These are phyloP conservation scores for Tamandua tetradactyla DNA, from an alignment of 2,797 vertebrate genomes.

Conservation along the genomic window DNA sequence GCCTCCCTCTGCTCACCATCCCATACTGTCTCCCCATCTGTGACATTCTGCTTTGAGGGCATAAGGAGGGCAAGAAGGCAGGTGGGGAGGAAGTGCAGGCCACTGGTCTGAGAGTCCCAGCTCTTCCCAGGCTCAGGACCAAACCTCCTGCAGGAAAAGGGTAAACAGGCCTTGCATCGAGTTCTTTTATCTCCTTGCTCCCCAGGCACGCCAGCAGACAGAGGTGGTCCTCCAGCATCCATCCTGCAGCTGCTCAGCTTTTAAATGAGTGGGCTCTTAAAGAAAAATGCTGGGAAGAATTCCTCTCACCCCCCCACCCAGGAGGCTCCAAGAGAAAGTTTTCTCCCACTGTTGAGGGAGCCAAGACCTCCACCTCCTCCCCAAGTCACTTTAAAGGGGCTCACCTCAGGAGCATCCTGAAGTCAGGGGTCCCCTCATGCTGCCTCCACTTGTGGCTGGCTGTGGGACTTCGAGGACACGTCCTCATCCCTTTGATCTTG, in stretches of 20 bases:
- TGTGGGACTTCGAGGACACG: background rate
- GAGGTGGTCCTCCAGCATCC: background rate
- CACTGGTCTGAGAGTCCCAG: background rate
- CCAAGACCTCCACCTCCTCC: background rate
- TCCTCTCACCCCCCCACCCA: background rate
- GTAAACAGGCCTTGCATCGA: background rate
- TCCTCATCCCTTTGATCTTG: background rate
- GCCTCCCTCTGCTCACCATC: background rate
- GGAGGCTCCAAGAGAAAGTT: conserved; percentile 38
- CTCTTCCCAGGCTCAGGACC: conserved; percentile 1
- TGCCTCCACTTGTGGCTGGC: background rate
- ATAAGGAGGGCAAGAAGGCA: background rate
- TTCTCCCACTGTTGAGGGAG: background rate
- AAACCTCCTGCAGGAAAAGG: background rate
- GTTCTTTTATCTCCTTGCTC: conserved; percentile 31
- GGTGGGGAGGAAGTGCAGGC: background rate
- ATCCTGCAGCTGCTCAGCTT: conserved; percentile 36
- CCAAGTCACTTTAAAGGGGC: background rate
- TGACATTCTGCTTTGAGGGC: background rate
- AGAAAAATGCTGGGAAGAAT: background rate
- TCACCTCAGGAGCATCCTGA: background rate
- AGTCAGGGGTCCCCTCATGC: background rate
- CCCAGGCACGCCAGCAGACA: background rate
- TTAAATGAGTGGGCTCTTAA: background rate
- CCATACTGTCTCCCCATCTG: background rate